Evolutionary conservation across 2,888 invertebrate species (phyloP), one percentile per base, ranked within the genome.

Genomic region (Apotomis betuletana): DNA sequence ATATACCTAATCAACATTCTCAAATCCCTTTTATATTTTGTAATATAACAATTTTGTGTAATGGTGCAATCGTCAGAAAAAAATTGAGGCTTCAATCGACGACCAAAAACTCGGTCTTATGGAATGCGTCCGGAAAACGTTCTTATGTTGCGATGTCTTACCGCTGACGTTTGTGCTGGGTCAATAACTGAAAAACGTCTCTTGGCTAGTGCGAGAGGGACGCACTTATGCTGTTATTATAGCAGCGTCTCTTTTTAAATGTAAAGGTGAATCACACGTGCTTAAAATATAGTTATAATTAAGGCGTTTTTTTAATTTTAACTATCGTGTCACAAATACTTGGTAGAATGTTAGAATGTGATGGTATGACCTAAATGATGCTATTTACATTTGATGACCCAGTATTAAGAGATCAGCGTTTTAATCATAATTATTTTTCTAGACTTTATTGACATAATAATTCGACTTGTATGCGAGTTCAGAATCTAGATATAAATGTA

Each of bases 391-490:
- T 70, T 61, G 9, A 61, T 51, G 70, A 55, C 61, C 70, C 55
- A 49, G 65, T 67, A 10, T 15, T 52, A 13, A 70, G 0, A 10
- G 6, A 15, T 10, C 52, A 65, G 46, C 46, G 65, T 64, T 64
- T 64, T 70, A 70, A 55, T 70, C 70, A 62, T 69, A 62, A 70
- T 65, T 70, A 70, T 60, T 67, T 67, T 70, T 70, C 65, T 70
- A 70, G 60, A 61, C 60, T 59, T 15, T 67, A 61, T 70, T 70
- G 70, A 70, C 70, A 70, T 70, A 70, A 70, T 70, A 70, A 67
- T 70, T 70, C 60, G 70, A 70, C 70, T 59, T 61, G 60, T 70
- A 70, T 63, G 57, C 70, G 64, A 70, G 64, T 65, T 70, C 65
- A 58, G 55, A 70, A 67, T 51, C 49, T 70, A 70, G 70, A 36